phyloP scores from a whole-genome alignment of 2,797 vertebrate genomes.

The Triplophysa bombifrons region DNA sequence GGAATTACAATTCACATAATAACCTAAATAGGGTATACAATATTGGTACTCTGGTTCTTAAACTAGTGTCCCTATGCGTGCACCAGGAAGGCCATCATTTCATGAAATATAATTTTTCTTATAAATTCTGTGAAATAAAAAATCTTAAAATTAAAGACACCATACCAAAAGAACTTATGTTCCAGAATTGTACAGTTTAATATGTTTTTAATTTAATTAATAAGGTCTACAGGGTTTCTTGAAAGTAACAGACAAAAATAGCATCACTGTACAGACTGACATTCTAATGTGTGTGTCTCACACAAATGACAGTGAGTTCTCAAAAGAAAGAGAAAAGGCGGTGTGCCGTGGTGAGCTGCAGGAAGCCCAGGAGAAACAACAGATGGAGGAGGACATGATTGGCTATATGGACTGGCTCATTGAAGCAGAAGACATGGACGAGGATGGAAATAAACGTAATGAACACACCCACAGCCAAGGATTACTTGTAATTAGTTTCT shows the following conservation, averaged over 20 bases:
- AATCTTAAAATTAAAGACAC: too few relatives aligned
- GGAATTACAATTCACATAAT: too few relatives aligned
- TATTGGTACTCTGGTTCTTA: too few relatives aligned
- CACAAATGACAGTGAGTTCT: slow-evolving; percentile 87
- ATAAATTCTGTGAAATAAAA: too few relatives aligned
- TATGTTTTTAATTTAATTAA: too few relatives aligned
- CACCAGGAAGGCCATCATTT: too few relatives aligned
- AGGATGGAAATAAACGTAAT: slow-evolving; percentile 82
- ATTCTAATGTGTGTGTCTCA: slow-evolving; percentile 14
- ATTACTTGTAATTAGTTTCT: neutral
- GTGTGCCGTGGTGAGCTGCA: slow-evolving; percentile 97
- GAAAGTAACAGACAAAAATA: neutral
- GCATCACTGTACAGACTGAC: neutral
- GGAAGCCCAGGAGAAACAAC: slow-evolving; percentile 94
- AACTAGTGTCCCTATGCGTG: too few relatives aligned
- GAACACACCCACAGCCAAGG: neutral
- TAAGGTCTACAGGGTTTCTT: too few relatives aligned
- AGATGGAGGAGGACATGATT: slow-evolving; percentile 96
- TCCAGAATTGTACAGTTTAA: too few relatives aligned
- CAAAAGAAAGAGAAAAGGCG: slow-evolving; percentile 97
- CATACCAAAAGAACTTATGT: too few relatives aligned
- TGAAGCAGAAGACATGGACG: slow-evolving; percentile 96
- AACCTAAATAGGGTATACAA: too few relatives aligned
- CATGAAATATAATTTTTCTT: too few relatives aligned
- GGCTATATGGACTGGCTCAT: slow-evolving; percentile 99